Conservation (phyloP, 2,888 invertebrate species). For the Lycaena phlaeas region DNA sequence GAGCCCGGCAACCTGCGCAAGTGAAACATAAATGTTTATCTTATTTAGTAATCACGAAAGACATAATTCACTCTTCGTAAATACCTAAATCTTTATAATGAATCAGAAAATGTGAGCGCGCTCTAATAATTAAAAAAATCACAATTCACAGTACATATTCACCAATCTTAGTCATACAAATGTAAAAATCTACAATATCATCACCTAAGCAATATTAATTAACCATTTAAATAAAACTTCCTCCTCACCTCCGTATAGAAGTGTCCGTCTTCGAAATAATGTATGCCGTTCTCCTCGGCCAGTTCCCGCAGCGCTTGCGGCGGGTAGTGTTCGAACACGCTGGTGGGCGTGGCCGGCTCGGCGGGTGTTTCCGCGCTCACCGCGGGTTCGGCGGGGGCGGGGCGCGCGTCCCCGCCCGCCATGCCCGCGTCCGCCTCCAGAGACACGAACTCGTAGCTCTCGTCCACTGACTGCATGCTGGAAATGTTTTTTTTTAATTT, state of each 20-base stretch:
- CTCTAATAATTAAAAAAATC: too few relatives aligned
- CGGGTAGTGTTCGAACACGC: slow-evolving; percentile 67
- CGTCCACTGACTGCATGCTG: slow-evolving; percentile 69
- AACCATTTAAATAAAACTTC: background rate
- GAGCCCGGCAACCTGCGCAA: slow-evolving; percentile 76
- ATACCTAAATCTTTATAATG: too few relatives aligned
- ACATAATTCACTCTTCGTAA: too few relatives aligned
- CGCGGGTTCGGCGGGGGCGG: slow-evolving; percentile 76
- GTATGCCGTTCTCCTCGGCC: slow-evolving; percentile 87
- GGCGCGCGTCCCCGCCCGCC: slow-evolving; percentile 29
- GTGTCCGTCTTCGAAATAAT: slow-evolving; percentile 93
- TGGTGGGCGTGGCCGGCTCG: slow-evolving; percentile 19
- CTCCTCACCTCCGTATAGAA: slow-evolving; percentile 87
- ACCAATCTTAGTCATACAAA: too few relatives aligned
- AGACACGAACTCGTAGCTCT: slow-evolving; percentile 66
- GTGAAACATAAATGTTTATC: too few relatives aligned
- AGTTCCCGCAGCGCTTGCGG: slow-evolving; percentile 79
- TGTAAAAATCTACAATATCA: too few relatives aligned
- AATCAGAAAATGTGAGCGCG: too few relatives aligned
- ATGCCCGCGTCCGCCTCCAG: slow-evolving; percentile 49
- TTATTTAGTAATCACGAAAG: too few relatives aligned
- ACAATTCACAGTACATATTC: too few relatives aligned
- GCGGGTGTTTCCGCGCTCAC: slow-evolving; percentile 61
- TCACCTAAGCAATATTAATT: too few relatives aligned
- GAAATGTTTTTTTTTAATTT: slow-evolving; percentile 8